A percentile compares a stretch with the other conserved stretches of the same genome.
Conservation (phyloP, 1,140 invertebrate genomes). For the Helicoverpa armigera region DNA sequence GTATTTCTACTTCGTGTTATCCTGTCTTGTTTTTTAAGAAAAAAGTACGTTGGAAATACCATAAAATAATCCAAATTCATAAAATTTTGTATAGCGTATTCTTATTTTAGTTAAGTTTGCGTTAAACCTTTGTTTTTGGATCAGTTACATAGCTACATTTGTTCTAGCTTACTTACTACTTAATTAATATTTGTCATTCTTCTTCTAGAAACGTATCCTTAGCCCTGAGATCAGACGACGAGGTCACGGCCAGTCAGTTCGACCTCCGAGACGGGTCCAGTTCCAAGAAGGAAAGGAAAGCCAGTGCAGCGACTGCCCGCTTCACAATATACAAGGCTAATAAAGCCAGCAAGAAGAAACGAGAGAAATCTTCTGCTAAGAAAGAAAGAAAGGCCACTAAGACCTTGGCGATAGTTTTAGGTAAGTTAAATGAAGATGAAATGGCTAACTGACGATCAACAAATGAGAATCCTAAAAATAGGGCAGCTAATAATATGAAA, state of each 20-base stretch:
- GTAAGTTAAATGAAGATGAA: slow-evolving; percentile 86
- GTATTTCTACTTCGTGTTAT: too few species aligned
- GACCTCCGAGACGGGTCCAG: slow-evolving; percentile 76
- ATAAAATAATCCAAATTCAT: too few species aligned
- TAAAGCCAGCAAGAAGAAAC: slow-evolving; percentile 97
- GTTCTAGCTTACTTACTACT: background rate
- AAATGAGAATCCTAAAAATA: too few species aligned
- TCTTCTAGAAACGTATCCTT: slow-evolving; percentile 84
- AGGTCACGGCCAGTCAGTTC: slow-evolving; percentile 70
- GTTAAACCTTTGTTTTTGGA: too few species aligned
- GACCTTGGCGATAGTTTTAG: slow-evolving; percentile 99
- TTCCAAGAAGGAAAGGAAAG: slow-evolving; percentile 91
- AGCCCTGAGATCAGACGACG: slow-evolving; percentile 84
- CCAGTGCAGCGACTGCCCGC: slow-evolving; percentile 89
- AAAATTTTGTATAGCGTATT: too few species aligned
- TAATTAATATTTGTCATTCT: background rate
- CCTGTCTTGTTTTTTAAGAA: too few species aligned
- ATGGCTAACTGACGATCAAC: too few species aligned
- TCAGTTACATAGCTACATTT: too few species aligned
- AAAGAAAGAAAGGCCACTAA: slow-evolving; percentile 99
- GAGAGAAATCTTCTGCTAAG: slow-evolving; percentile 97
- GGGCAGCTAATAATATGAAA: too few species aligned
- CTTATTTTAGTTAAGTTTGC: too few species aligned
- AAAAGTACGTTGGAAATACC: too few species aligned
- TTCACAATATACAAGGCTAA: slow-evolving; percentile 97